These are phyloP conservation scores for Poecilia wingei DNA, from an alignment of 2,797 vertebrate genomes.

Conservation along the genomic window DNA sequence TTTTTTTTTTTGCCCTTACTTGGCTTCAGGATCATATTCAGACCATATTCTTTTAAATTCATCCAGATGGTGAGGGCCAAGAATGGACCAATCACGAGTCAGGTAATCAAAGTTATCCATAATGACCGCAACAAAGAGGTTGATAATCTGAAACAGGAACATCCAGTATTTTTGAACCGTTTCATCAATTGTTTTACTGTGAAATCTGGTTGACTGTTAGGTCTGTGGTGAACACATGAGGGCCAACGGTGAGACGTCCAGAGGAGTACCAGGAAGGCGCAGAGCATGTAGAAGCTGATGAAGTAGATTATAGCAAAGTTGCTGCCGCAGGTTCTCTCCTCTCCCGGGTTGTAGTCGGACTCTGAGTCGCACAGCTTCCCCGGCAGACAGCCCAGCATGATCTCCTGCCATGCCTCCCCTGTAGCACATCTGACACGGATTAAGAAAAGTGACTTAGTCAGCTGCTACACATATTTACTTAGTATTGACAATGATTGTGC, in stretches of 20 bases:
- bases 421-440: conserved; percentile 89
- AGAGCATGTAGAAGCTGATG: conserved; percentile 99
- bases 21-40: conserved; percentile 98
- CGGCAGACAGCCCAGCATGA: conserved; percentile 95
- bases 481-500: too few relatives aligned
- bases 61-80: conserved; percentile 97
- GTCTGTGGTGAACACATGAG: neutral
- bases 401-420: conserved; percentile 98
- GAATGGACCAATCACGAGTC: conserved; percentile 98
- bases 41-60: conserved; percentile 99
- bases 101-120: conserved; percentile 99
- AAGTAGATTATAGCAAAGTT: conserved; percentile 97
- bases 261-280: conserved; percentile 92
- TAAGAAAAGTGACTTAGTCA: neutral
- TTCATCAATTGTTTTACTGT: neutral
- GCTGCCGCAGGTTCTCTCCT: conserved; percentile 93
- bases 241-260: neutral
- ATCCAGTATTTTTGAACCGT: neutral
- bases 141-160: conserved; percentile 89
- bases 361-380: conserved; percentile 93
- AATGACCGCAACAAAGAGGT: conserved; percentile 98
- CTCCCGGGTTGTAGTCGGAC: conserved; percentile 90
- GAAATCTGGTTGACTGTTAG: neutral
- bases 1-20: conserved; percentile 81
- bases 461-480: neutral